These are phyloP conservation scores for Perodicticus potto DNA, from an alignment of 2,797 vertebrate genomes.

Conservation along the genomic window DNA sequence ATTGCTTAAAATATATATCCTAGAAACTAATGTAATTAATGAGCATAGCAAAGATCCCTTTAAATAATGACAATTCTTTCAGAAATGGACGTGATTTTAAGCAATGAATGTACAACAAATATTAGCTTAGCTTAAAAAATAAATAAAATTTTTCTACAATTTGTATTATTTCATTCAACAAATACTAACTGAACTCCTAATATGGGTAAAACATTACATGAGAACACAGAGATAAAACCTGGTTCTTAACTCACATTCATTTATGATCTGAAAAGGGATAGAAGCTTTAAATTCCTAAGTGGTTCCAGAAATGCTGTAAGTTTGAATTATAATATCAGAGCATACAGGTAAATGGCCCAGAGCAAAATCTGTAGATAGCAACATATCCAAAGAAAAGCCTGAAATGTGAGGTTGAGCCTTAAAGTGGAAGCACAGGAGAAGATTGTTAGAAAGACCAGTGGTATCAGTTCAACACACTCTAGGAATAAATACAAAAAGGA, in stretches of 20 bases:
- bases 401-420: neutral
- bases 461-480: neutral
- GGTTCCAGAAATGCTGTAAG: neutral
- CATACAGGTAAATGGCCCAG: neutral
- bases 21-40: slow-evolving; percentile 42
- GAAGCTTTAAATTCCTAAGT: neutral
- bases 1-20: slow-evolving; percentile 58
- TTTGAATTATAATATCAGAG: slow-evolving; percentile 44
- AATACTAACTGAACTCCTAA: neutral
- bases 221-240: neutral
- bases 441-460: neutral
- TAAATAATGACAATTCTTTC: slow-evolving; percentile 30
- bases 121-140: slow-evolving; percentile 33
- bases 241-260: neutral
- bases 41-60: neutral
- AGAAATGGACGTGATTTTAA: slow-evolving; percentile 40
- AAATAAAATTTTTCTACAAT: neutral
- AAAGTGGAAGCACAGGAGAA: neutral
- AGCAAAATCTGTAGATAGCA: slow-evolving; percentile 45
- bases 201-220: neutral
- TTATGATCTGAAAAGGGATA: neutral
- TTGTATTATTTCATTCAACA: neutral
- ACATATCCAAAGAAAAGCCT: slow-evolving; percentile 22
- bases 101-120: slow-evolving; percentile 28
- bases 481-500: slow-evolving; percentile 32